Base-by-base conservation (phyloP, 2,113 vertebrate genomes). In the Archocentrus centrarchus region DNA sequence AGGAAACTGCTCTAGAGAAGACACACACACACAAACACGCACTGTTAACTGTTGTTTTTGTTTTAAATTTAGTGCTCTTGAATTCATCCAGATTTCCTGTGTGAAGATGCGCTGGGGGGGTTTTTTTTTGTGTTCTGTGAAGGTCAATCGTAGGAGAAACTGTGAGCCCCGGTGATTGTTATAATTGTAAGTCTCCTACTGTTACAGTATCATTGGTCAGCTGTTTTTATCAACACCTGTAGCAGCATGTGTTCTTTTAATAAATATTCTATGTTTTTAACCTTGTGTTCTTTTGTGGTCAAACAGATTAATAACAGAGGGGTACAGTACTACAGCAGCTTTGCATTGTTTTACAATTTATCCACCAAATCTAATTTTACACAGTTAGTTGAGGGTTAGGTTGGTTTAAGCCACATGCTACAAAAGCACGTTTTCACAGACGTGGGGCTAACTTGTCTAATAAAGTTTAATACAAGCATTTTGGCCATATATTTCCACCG, bases 241-340 rank as follows among this genome's bases (percentile, higher is more conserved):
- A 92, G 90, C 85, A 87, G 92, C 94, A 94, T 93, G 90, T 92
- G 88, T 88, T 93, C 77, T 94, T 94, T 92, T 87, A 95, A 94
- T 95, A 94, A 91, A 94, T 59, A 61, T 85, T 90, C 63, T 90
- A 89, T 90, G 89, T 93, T 94, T 93, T 81, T 93, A 83, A 58
- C 15, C 32, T 11, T 7, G 5, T 60, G 18, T 32, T 32, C 4
- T 3, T 37, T 77, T 14, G 5, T 64, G 41, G 15, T 78, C n/a
- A n/a, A 22, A 24, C 35, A 14, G 41, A 30, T 70, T 50, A 20
- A 30, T 70, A 20, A 70, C 24, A 50, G 27, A 50, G 24, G 24
- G 24, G 27, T 27, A 27, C 27, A 27, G 27, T 27, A 27, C 27
- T 27, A 27, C 27, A 27, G 27, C 27, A 27, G 27, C 27, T 27